Evolutionary conservation across 2,797 vertebrate species (phyloP), one percentile per base, ranked within the genome.

Genomic region (Astyanax mexicanus): DNA sequence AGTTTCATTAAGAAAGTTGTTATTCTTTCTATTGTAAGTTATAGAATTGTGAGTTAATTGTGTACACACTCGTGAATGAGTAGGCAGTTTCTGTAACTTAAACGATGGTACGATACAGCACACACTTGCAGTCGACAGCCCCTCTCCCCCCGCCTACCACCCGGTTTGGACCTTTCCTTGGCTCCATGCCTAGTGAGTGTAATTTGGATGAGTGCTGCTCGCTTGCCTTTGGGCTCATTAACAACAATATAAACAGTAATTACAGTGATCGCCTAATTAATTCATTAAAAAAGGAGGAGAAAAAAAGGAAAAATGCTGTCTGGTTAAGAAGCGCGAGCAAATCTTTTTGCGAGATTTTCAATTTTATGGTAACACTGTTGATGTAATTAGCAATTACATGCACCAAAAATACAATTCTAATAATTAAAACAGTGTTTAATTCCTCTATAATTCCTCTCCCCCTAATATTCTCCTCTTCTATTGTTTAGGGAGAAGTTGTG

Each of bases 231-330:
- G 91, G 92, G 92, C 92, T 94, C 91, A 93, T 94, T 94, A 92
- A 94, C 90, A 93, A 92, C 92, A 92, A 94, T 92, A 92, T 92
- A 93, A 93, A 93, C 93, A 93, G 91, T 93, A 93, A 93, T 94
- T 94, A 92, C 93, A 91, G 90, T 92, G 91, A 94, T 93, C 90
- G 88, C 85, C 90, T 93, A 93, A 93, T 93, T 93, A 93, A 93
- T 94, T 93, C 89, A 88, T 93, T 94, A 91, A 82, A 82, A 84
- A 81, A 74, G 55, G 47, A 68, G 79, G 51, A 54, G 68, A 80
- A 78, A 83, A 79, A 77, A 57, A 69, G 91, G 92, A 91, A 89
- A 92, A 92, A 89, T 84, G 84, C 85, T 88, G 88, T 89, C 86
- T 80, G 74, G 83, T 70, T 90, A 89, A 89, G 92, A 91, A 86